Base-by-base conservation (phyloP, 2,113 vertebrate genomes). In the Serilophus lunatus region DNA sequence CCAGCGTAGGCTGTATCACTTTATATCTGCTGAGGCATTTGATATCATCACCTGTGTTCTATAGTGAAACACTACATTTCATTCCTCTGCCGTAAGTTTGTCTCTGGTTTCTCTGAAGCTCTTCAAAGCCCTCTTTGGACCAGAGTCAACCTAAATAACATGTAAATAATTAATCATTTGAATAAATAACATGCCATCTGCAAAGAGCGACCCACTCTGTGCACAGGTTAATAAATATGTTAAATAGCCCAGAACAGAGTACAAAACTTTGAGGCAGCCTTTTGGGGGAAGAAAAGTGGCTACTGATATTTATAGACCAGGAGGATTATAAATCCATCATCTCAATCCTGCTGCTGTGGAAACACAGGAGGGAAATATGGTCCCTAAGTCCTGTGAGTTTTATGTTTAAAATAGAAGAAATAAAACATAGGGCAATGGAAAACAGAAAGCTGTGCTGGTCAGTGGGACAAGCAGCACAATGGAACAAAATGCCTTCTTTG, bases 101-200 rank as follows among this genome's bases (percentile, higher is more conserved):
- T 51, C 87, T 66, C 35, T 19, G 17, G 54, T 63, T 80, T 82
- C 66, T 65, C 74, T 65, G 35, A 85, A 92, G 77, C 68, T 90
- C 81, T 86, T 91, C 66, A 69, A 86, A 90, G 88, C 29, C 71
- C 65, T 92, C 87, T 70, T 92, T 94, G 95, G 95, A 90, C 71
- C 12, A 5, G 60, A 86, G 72, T 88, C 95, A 95, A 95, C 85
- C 85, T 88, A 95, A 94, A 96, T 94, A 96, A 59, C 47, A 44
- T 9, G 95, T 96, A 86, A 97, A 97, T 97, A 88, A 95, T 96
- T 95, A 95, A 97, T 93, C 94, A 64, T 97, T 97, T 96, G 84
- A 97, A 96, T 94, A 97, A 95, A 97, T 93, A 96, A 66, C 64
- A 22, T 80, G 59, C 51, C 31, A 45, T 92, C 92, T 77, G 76